Conservation (phyloP, 2,113 vertebrate genomes). For the Rhinoderma darwinii region DNA sequence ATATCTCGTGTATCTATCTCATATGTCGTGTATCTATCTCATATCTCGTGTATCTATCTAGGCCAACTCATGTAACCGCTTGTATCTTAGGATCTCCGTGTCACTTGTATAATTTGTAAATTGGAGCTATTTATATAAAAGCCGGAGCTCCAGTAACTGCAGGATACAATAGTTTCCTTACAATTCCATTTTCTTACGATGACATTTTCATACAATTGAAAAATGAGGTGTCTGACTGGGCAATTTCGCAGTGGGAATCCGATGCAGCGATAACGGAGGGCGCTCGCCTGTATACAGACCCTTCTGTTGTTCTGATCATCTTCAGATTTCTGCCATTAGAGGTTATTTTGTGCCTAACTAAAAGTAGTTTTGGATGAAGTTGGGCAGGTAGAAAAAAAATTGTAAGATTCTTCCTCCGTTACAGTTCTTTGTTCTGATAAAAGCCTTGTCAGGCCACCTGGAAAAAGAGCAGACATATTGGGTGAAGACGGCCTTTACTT, state of each 20-base stretch:
- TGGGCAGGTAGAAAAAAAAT: not conserved
- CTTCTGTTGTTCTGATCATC: not conserved
- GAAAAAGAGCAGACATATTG: not conserved
- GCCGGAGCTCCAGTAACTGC: not conserved
- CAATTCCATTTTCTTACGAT: not conserved
- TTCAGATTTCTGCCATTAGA: not conserved
- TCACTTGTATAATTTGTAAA: not conserved
- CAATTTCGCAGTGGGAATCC: not conserved
- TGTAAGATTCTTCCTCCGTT: not conserved
- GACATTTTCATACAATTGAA: not conserved
- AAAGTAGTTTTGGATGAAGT: not conserved
- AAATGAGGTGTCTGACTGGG: not conserved
- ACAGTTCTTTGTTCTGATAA: not conserved
- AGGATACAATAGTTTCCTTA: not conserved
- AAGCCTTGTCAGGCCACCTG: not conserved
- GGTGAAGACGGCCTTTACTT: too few relatives aligned
- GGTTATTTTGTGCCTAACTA: not conserved
- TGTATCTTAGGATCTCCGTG: not conserved
- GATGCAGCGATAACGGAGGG: not conserved
- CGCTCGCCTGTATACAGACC: not conserved
- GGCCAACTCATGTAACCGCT: not conserved
- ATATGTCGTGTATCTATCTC: too few relatives aligned
- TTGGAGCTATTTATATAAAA: not conserved
- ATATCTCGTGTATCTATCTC: too few relatives aligned
- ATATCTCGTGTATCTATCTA: too few relatives aligned